Evolutionary conservation across 2,113 vertebrate genomes (phyloP).

Genomic region (Cynopterus brachyotis): DNA sequence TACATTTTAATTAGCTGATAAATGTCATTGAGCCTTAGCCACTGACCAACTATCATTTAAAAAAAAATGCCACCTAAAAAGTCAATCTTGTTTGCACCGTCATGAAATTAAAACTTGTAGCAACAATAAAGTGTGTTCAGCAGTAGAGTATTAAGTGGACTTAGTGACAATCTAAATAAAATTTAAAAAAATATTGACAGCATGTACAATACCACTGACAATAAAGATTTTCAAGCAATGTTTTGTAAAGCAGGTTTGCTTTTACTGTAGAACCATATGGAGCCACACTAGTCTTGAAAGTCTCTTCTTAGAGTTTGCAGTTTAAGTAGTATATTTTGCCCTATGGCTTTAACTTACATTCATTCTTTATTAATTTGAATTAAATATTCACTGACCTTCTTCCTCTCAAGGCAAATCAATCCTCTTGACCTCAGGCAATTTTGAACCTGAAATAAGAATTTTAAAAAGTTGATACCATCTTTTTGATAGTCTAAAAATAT

Average conservation of each 20-base stretch:
- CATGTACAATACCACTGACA: not conserved
- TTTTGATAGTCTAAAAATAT: not conserved
- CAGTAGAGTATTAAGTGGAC: not conserved
- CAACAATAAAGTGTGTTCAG: not conserved
- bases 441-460: not conserved
- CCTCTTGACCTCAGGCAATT: not conserved
- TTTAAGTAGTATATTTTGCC: not conserved
- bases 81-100: conserved; percentile 48
- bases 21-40: conserved; percentile 85
- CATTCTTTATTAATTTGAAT: not conserved
- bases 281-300: not conserved
- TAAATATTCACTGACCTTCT: not conserved
- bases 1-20: conserved; percentile 87
- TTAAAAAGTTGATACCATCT: not conserved
- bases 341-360: not conserved
- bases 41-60: conserved; percentile 79
- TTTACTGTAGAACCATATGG: not conserved
- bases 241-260: not conserved
- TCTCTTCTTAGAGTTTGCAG: not conserved
- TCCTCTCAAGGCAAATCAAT: not conserved
- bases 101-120: conserved; percentile 55
- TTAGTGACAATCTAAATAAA: not conserved
- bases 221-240: not conserved
- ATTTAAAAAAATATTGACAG: not conserved
- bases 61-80: conserved; percentile 63